A percentile compares a stretch with the other conserved stretches of the same genome.
phyloP scores from a whole-genome alignment of 2,797 vertebrate genomes.

The Aphelocoma californica region DNA sequence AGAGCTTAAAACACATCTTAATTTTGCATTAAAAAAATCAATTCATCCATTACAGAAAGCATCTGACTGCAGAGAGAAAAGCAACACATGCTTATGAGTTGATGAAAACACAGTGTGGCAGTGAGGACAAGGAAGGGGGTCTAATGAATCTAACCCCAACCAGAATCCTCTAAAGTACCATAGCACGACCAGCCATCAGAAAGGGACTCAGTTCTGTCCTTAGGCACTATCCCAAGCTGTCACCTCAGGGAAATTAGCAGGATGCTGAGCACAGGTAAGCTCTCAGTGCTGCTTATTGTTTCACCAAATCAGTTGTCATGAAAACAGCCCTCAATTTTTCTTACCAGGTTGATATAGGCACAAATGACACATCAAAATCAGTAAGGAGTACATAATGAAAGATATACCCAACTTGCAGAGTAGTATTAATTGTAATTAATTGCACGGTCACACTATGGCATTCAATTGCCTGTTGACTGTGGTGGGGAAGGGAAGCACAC shows the following conservation, averaged over 20 bases:
- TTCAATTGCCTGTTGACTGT: not conserved
- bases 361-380: not conserved
- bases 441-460: not conserved
- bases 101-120: not conserved
- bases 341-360: not conserved
- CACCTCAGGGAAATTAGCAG: not conserved
- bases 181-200: not conserved
- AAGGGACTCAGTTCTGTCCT: not conserved
- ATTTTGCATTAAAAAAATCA: slow-evolving; percentile 14
- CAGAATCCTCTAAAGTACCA: not conserved
- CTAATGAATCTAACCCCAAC: not conserved
- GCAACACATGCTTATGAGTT: not conserved
- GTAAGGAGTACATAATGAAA: not conserved
- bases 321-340: not conserved
- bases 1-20: not conserved
- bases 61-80: not conserved
- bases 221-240: not conserved
- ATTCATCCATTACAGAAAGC: not conserved
- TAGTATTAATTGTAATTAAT: not conserved
- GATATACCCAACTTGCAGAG: not conserved
- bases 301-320: not conserved
- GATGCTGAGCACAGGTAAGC: not conserved
- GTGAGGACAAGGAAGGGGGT: not conserved
- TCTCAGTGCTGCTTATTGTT: not conserved
- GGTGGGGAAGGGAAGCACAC: not conserved